Evolutionary conservation across 2,888 invertebrate species (phyloP).

Genomic region (Timandra comae): DNA sequence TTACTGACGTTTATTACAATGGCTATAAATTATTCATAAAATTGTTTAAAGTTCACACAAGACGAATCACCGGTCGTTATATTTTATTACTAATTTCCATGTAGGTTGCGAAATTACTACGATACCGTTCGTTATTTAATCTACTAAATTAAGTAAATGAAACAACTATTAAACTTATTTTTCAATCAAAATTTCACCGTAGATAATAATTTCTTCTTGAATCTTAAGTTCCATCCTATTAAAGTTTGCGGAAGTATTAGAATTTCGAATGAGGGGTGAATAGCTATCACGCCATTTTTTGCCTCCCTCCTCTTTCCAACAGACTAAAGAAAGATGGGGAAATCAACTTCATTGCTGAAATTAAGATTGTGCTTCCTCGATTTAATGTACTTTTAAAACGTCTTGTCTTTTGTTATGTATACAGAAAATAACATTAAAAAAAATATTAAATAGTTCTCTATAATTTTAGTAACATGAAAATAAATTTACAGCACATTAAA

Average conservation of each 20-base stretch:
- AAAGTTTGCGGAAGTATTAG: conserved; percentile 74
- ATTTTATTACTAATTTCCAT: no score
- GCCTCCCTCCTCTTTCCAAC: conserved; percentile 39
- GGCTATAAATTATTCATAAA: conserved; percentile 37
- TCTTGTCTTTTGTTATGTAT: no score
- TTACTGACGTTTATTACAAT: conserved; percentile 30
- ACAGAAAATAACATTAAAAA: no score
- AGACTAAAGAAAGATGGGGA: conserved; percentile 12
- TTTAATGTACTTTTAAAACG: conserved; percentile 12
- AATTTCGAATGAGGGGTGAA: conserved; percentile 72
- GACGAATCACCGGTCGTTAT: conserved; percentile 23
- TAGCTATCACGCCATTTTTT: conserved; percentile 69
- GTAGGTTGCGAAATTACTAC: no score
- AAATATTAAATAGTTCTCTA: no score
- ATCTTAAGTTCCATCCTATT: conserved; percentile 74
- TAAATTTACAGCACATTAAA: no score
- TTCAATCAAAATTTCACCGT: background rate
- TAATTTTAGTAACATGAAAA: no score
- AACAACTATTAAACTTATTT: background rate
- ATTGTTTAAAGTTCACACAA: conserved; percentile 28
- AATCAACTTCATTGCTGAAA: conserved; percentile 10
- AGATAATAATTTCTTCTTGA: conserved; percentile 58
- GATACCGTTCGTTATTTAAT: background rate
- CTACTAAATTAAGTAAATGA: background rate
- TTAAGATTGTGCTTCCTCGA: conserved; percentile 5